Conservation (phyloP, 2,888 invertebrate genomes). For the Leucoptera coffeella region DNA sequence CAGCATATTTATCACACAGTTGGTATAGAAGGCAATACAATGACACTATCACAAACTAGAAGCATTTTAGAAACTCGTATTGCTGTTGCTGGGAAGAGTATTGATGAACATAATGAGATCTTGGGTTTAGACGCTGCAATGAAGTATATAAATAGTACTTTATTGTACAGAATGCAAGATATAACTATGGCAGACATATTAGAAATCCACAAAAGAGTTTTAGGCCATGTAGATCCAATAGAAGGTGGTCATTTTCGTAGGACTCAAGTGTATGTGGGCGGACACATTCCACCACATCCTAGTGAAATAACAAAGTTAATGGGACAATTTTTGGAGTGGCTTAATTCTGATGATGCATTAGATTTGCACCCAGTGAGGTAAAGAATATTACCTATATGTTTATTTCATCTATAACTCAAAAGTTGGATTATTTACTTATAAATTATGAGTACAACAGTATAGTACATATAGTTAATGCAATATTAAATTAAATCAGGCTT, state of each 20-base stretch:
- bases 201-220: conserved; percentile 85
- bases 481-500: not conserved
- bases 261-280: conserved; percentile 91
- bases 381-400: too few species aligned
- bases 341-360: conserved; percentile 82
- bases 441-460: too few species aligned
- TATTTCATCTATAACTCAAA: too few species aligned
- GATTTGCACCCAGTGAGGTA: conserved; percentile 83
- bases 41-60: conserved; percentile 87
- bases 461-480: too few species aligned
- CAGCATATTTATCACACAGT: conserved; percentile 95
- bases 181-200: conserved; percentile 82
- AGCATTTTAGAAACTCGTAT: conserved; percentile 81
- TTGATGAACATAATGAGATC: conserved; percentile 96
- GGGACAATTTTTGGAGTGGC: conserved; percentile 86
- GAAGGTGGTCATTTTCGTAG: conserved; percentile 84
- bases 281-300: conserved; percentile 89
- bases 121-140: conserved; percentile 90
- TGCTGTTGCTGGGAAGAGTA: conserved; percentile 80
- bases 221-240: conserved; percentile 92
- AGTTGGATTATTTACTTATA: too few species aligned
- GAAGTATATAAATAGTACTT: conserved; percentile 82
- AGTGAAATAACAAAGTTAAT: conserved; percentile 75
- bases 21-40: conserved; percentile 96
- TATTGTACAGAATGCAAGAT: conserved; percentile 69